phyloP scores from a whole-genome alignment of 2,797 vertebrate genomes.

The Sebastolobus altivelis region DNA sequence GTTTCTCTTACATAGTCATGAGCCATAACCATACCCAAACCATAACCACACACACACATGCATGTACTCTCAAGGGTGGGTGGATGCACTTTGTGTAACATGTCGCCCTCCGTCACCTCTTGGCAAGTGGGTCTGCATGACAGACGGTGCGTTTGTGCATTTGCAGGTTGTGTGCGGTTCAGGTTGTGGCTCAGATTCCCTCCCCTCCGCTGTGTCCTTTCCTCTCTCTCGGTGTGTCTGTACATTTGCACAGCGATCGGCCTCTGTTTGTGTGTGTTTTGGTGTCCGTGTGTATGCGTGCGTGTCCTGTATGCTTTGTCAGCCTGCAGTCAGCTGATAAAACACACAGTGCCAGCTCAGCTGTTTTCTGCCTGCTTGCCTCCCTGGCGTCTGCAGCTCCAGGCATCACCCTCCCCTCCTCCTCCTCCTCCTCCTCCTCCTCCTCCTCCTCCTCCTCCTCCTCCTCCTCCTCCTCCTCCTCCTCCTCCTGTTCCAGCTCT shows the following conservation, averaged over 20 bases:
- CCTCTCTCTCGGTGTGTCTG: conserved; percentile 21
- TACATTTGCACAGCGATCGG: conserved; percentile 42
- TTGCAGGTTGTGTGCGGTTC: conserved; percentile 31
- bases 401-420: conserved; percentile 30
- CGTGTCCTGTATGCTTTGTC: conserved; percentile 69
- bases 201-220: conserved; percentile 24
- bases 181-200: conserved; percentile 21
- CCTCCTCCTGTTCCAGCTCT: conserved; percentile 4
- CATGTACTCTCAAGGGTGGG: conserved; percentile 17
- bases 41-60: not conserved
- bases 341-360: conserved; percentile 73
- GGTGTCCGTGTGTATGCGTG: conserved; percentile 18
- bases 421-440: not conserved
- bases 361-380: conserved; percentile 65
- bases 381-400: conserved; percentile 46
- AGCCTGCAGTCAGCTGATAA: conserved; percentile 83
- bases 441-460: conserved; percentile 12
- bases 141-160: conserved; percentile 28
- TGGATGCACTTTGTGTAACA: conserved; percentile 28
- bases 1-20: not conserved
- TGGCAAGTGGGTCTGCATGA: conserved; percentile 15
- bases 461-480: not conserved
- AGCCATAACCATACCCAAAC: not conserved
- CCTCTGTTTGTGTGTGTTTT: conserved; percentile 49
- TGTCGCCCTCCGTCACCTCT: conserved; percentile 34